Evolutionary conservation across 1,140 invertebrate species (phyloP).

Genomic region (Platyscapa corneri): DNA sequence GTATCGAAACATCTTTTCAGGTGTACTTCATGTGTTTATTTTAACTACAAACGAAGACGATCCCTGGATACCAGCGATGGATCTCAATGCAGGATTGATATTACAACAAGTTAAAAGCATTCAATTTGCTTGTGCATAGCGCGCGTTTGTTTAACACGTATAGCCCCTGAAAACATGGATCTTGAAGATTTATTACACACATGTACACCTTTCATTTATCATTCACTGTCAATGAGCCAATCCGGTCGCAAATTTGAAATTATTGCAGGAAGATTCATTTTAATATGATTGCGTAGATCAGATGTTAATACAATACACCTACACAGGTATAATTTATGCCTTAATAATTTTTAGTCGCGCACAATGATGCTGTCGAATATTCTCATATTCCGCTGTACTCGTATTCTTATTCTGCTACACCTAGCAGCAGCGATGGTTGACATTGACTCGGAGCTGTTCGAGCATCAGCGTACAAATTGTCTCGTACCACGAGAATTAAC

Average conservation of each 20-base stretch:
- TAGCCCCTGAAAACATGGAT: no score
- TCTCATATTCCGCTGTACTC: background rate
- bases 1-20: background rate
- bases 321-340: no score
- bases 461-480: background rate
- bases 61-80: background rate
- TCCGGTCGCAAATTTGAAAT: background rate
- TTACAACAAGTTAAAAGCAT: background rate
- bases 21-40: background rate
- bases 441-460: slow-evolving; percentile 62
- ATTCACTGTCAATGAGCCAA: background rate
- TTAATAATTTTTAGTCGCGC: no score
- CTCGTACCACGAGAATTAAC: background rate
- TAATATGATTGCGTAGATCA: no score
- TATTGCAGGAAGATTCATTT: no score
- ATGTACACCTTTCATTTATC: no score
- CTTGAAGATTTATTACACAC: no score
- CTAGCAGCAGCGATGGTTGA: slow-evolving; percentile 54
- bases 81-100: background rate
- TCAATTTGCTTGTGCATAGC: background rate
- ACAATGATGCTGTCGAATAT: background rate
- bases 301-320: no score
- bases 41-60: background rate
- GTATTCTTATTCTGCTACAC: background rate
- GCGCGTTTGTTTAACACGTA: background rate